Conservation (phyloP, 2,888 invertebrate species). For the Allolobophora icterica region DNA sequence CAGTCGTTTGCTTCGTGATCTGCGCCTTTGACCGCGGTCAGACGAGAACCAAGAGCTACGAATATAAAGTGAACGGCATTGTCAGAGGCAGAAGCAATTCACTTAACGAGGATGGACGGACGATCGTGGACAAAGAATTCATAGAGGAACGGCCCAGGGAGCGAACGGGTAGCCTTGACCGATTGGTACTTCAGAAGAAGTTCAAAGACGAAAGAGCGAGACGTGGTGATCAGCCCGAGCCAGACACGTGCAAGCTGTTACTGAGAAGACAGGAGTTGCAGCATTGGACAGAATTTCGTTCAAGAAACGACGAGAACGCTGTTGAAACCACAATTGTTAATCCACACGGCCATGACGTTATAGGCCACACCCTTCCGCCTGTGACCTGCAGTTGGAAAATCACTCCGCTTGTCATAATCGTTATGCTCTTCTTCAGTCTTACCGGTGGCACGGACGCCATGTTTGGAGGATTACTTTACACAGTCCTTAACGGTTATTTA, state of each 20-base stretch:
- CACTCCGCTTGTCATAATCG: background rate
- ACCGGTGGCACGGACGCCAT: slow-evolving; percentile 36
- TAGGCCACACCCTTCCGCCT: background rate
- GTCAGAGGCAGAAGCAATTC: slow-evolving; percentile 21
- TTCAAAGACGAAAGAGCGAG: background rate
- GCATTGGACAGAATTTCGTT: background rate
- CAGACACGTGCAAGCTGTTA: background rate
- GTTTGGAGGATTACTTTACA: slow-evolving; percentile 34
- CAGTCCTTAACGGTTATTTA: slow-evolving; percentile 26
- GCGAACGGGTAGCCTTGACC: slow-evolving; percentile 9
- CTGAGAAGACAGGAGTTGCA: background rate
- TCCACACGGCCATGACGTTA: background rate
- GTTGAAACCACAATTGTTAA: background rate
- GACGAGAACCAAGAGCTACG: background rate
- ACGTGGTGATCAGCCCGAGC: background rate
- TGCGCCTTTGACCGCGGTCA: slow-evolving; percentile 20
- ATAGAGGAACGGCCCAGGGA: background rate
- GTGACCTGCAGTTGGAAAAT: background rate
- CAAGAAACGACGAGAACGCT: background rate
- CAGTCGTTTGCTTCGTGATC: slow-evolving; percentile 22
- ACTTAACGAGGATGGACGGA: slow-evolving; percentile 5
- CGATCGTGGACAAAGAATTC: slow-evolving; percentile 13
- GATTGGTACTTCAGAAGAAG: background rate
- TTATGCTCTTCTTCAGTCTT: slow-evolving; percentile 24
- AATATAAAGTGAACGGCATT: background rate